A percentile compares a stretch with the other conserved stretches of the same genome.
These are phyloP conservation scores for Halcyon leucocephala DNA, from an alignment of 2,797 vertebrate genomes.

Conservation along the genomic window DNA sequence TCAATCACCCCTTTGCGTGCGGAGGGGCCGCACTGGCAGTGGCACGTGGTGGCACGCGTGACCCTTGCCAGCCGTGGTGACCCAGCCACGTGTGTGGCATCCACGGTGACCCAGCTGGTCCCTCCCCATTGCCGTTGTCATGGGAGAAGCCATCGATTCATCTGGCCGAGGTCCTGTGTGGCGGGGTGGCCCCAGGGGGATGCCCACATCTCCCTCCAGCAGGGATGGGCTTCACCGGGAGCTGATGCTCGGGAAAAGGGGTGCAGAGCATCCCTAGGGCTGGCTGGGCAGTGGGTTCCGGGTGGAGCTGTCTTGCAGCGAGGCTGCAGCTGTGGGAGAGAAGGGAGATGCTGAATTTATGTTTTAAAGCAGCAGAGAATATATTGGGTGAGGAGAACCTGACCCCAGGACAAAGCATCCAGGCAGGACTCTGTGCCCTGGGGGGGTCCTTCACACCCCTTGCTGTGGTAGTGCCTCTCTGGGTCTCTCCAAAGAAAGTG, in stretches of 20 bases:
- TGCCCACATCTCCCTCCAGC: rapidly evolving
- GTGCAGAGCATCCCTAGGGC: neutral
- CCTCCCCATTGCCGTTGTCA: neutral
- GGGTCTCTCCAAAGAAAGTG: rapidly evolving
- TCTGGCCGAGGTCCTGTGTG: rapidly evolving
- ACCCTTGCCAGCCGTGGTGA: neutral
- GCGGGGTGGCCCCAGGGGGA: neutral
- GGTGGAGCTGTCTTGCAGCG: rapidly evolving
- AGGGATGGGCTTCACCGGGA: rapidly evolving
- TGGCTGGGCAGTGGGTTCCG: rapidly evolving
- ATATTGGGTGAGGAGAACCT: neutral
- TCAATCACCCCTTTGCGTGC: neutral
- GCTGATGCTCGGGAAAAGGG: neutral
- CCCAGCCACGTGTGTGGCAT: neutral
- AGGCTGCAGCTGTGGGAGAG: neutral
- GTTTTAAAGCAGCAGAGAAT: neutral
- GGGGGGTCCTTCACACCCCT: too few relatives aligned
- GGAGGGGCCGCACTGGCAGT: rapidly evolving
- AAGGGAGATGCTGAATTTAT: neutral
- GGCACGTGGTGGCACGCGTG: neutral
- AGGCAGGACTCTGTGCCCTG: neutral
- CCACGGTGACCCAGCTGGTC: neutral
- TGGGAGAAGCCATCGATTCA: neutral
- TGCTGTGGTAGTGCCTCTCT: neutral
- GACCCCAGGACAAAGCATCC: neutral